A percentile compares a stretch with the other conserved stretches of the same genome.
These are phyloP conservation scores for Falco punctatus DNA, from an alignment of 2,113 vertebrate species.

Conservation along the genomic window DNA sequence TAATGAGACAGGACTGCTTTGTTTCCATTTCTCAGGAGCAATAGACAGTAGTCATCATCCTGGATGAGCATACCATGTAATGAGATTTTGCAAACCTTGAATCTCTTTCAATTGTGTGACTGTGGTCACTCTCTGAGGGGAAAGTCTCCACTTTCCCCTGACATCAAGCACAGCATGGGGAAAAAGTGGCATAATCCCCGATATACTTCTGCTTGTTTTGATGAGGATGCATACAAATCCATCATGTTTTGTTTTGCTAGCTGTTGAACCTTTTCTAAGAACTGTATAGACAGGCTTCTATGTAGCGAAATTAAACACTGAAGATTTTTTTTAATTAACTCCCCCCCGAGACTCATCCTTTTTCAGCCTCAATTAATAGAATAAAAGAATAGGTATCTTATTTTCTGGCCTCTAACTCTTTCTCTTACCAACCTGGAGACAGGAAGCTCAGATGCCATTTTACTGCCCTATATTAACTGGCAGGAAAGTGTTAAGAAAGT, in stretches of 20 bases:
- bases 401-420: background rate
- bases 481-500: background rate
- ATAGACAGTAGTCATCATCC: background rate
- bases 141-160: background rate
- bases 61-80: background rate
- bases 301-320: background rate
- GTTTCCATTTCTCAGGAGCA: background rate
- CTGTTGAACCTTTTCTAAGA: background rate
- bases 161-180: background rate
- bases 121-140: background rate
- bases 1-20: background rate
- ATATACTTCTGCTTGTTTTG: background rate
- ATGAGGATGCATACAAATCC: background rate
- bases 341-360: background rate
- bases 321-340: background rate
- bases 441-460: background rate
- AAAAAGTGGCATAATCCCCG: background rate
- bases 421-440: background rate
- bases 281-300: background rate
- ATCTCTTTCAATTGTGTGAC: background rate
- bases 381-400: background rate
- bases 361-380: background rate
- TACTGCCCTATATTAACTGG: background rate
- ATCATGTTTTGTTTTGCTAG: background rate
- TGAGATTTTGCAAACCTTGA: background rate